Percentiles rank a stretch among this genome's conserved stretches.
Conservation (phyloP, 2,797 vertebrate species). For the Oreortyx pictus region DNA sequence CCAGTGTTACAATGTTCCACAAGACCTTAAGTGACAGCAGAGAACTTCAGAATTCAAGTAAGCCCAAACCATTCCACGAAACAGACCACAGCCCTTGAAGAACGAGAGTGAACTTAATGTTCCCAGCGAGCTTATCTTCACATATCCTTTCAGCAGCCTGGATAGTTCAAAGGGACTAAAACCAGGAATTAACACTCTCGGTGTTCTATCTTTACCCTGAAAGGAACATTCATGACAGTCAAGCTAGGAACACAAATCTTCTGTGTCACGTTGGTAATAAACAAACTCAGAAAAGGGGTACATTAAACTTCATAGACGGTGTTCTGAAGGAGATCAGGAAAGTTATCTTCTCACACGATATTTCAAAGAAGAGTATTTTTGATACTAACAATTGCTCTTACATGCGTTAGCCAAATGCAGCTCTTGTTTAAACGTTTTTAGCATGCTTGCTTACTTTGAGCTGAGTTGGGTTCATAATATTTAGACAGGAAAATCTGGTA, state of each 20-base stretch:
- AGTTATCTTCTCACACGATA: neutral
- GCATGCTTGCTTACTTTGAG: slow-evolving; percentile 45
- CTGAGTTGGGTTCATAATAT: slow-evolving; percentile 62
- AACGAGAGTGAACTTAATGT: neutral
- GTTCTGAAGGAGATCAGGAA: neutral
- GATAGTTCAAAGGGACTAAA: neutral
- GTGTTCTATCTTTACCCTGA: neutral
- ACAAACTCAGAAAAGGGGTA: neutral
- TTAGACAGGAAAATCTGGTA: slow-evolving; percentile 69
- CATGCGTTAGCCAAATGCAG: slow-evolving; percentile 35
- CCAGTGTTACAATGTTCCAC: neutral
- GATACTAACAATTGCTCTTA: neutral
- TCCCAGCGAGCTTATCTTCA: neutral
- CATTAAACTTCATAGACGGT: neutral
- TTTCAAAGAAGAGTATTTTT: neutral
- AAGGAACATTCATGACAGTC: neutral
- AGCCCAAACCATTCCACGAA: neutral
- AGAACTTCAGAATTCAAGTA: neutral
- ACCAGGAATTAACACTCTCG: neutral
- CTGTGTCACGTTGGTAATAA: neutral
- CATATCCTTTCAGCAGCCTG: neutral
- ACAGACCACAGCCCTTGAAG: neutral
- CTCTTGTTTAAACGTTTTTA: slow-evolving; percentile 55
- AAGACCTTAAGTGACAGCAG: neutral
- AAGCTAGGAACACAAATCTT: neutral